Base-by-base conservation (phyloP, 92 coral and sea anemone genomes). In the Hydrozoanthus gracilis region DNA sequence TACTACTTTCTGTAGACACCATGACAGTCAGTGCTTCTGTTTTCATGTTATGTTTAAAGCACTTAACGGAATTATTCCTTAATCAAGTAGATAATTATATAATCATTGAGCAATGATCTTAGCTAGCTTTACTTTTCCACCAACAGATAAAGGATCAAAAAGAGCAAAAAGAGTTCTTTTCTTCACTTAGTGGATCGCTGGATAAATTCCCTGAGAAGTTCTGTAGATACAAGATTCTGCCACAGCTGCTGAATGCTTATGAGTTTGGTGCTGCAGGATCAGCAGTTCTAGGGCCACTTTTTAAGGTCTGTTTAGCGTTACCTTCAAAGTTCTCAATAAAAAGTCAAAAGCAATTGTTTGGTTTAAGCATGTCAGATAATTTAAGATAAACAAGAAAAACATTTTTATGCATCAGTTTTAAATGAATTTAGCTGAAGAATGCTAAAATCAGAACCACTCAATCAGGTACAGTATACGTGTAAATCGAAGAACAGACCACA, bases 261-360 rank as follows among this genome's bases (percentile, higher is more conserved):
- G 99, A 95, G 68, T 96, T 83, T 89, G 99, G 98, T 20, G 92
- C 99, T 7, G 99, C 97, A 13, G 99, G 99, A 3, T 93, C 96
- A 78, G 95, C 98, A 18, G 98, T 96, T 5, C 89, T 96, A 10
- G 98, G 95, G 45, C 99, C 99, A 7, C 88, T 96, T 58, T 96
- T 96, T 64, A 96, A 96, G 88, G 99, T 96, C 50, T 74, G 78
- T 73, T 15, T 12, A 73, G 8, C 10, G 7, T 47, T 44, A 48
- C 20, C 73, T 18, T 17, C 39, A 27, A 27, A 27, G 39, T 27
- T 27, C 39, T 27, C 0, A 2, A 27, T 27, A 27, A 27, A 27
- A 27, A 27, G 39, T 27, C 39, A 27, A 27, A 27, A 0, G 39
- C 39, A 27, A 27, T 27, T 27, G 39, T 27, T 27, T 27, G 39